Conservation (phyloP, 2,888 invertebrate species). For the Euspilapteryx auroguttella region DNA sequence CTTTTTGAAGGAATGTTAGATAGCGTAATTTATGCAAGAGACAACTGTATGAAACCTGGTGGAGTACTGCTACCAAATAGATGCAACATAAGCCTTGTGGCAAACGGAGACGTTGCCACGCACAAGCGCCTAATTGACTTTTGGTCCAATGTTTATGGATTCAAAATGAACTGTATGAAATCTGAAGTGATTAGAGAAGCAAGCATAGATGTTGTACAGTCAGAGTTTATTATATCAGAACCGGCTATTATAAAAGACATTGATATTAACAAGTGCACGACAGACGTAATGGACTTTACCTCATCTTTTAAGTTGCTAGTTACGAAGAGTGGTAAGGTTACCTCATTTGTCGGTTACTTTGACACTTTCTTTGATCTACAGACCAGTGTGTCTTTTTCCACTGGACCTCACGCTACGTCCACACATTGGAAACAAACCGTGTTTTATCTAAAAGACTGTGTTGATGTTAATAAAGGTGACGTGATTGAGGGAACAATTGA, state of each 20-base stretch:
- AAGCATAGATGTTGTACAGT: slow-evolving; percentile 47
- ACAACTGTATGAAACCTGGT: slow-evolving; percentile 74
- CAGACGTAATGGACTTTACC: slow-evolving; percentile 71
- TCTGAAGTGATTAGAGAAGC: slow-evolving; percentile 79
- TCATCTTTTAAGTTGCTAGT: slow-evolving; percentile 70
- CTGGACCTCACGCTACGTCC: slow-evolving; percentile 70
- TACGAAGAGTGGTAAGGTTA: slow-evolving; percentile 67
- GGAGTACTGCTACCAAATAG: slow-evolving; percentile 83
- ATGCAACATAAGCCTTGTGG: slow-evolving; percentile 81
- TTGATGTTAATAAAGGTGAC: slow-evolving; percentile 70
- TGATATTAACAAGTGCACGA: slow-evolving; percentile 74
- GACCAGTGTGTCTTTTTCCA: slow-evolving; percentile 70
- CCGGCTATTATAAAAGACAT: slow-evolving; percentile 68
- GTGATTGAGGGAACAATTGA: slow-evolving; percentile 67
- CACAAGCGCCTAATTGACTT: slow-evolving; percentile 76
- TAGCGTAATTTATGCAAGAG: slow-evolving; percentile 86
- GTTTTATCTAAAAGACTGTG: slow-evolving; percentile 77
- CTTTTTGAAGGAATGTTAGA: slow-evolving; percentile 97
- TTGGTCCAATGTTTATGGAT: slow-evolving; percentile 94
- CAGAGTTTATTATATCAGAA: slow-evolving; percentile 67
- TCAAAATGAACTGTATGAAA: slow-evolving; percentile 91
- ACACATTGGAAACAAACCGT: slow-evolving; percentile 97
- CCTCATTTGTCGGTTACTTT: slow-evolving; percentile 88
- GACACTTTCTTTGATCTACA: slow-evolving; percentile 82
- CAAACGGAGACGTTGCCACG: slow-evolving; percentile 74